Evolutionary conservation across 2,888 invertebrate genomes (phyloP).

Genomic region (Lochmaea capreae): DNA sequence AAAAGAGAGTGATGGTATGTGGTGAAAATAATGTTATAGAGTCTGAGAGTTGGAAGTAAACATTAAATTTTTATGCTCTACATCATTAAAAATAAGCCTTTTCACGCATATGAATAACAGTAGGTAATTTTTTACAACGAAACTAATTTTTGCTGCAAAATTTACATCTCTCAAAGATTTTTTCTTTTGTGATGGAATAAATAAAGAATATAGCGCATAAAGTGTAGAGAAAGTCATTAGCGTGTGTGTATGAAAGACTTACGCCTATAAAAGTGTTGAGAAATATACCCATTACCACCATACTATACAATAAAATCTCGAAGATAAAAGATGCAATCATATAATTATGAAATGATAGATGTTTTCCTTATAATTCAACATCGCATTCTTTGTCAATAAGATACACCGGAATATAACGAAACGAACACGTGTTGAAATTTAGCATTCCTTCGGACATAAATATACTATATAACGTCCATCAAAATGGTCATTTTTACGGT

Average conservation of each 20-base stretch:
- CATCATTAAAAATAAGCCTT: too few relatives aligned
- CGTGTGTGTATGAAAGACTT: not conserved
- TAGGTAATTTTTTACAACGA: too few relatives aligned
- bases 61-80: too few relatives aligned
- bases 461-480: not conserved
- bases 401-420: conserved; percentile 13
- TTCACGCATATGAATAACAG: too few relatives aligned
- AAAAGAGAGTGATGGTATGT: too few relatives aligned
- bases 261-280: not conserved
- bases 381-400: conserved; percentile 10
- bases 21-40: too few relatives aligned
- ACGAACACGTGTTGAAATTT: conserved; percentile 7
- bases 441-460: conserved; percentile 1
- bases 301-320: conserved; percentile 7
- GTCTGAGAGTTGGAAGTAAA: too few relatives aligned
- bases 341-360: conserved; percentile 17
- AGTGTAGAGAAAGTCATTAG: conserved; percentile 2
- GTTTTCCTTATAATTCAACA: conserved; percentile 15
- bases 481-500: not conserved
- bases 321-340: conserved; percentile 7
- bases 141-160: too few relatives aligned
- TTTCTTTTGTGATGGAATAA: too few relatives aligned
- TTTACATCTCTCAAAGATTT: too few relatives aligned
- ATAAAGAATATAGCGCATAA: too few relatives aligned
- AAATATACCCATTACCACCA: not conserved